phyloP scores from a whole-genome alignment of 2,888 invertebrate genomes.

The Cistogaster globosa region DNA sequence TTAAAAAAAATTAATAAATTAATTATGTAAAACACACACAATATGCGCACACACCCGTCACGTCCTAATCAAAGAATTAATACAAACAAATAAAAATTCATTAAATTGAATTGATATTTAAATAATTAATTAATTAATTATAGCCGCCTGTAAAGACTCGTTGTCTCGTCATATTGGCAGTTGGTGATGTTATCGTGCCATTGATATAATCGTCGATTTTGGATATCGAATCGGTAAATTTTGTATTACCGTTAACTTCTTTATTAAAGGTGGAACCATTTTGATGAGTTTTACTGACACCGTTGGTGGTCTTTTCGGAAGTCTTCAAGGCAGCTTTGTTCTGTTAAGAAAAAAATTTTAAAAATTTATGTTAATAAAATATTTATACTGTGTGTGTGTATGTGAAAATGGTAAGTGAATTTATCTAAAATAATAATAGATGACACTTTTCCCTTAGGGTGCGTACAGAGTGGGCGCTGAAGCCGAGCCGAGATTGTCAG shows the following conservation, averaged over 20 bases:
- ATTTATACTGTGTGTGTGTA: too few species aligned
- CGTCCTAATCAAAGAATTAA: constrained; percentile 55
- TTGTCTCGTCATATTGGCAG: constrained; percentile 79
- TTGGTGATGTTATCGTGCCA: constrained; percentile 73
- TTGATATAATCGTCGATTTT: constrained; percentile 75
- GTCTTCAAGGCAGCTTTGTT: constrained; percentile 75
- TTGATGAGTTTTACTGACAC: constrained; percentile 59
- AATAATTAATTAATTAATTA: constrained; percentile 75
- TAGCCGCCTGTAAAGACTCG: constrained; percentile 79
- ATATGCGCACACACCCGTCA: constrained; percentile 38
- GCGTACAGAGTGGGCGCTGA: too few species aligned
- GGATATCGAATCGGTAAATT: constrained; percentile 77
- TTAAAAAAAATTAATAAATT: constrained; percentile 72
- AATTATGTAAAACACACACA: constrained; percentile 63
- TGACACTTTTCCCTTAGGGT: too few species aligned
- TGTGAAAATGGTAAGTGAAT: too few species aligned
- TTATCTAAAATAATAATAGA: too few species aligned
- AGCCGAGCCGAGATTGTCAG: too few species aligned
- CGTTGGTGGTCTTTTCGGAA: constrained; percentile 58
- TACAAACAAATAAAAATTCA: constrained; percentile 56
- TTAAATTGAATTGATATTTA: constrained; percentile 57
- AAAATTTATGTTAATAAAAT: neutral
- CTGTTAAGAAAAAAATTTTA: constrained; percentile 56
- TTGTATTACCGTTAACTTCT: constrained; percentile 77
- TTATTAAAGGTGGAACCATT: constrained; percentile 61